Conservation (phyloP, 2,888 invertebrate genomes). For the Hybos culiciformis region DNA sequence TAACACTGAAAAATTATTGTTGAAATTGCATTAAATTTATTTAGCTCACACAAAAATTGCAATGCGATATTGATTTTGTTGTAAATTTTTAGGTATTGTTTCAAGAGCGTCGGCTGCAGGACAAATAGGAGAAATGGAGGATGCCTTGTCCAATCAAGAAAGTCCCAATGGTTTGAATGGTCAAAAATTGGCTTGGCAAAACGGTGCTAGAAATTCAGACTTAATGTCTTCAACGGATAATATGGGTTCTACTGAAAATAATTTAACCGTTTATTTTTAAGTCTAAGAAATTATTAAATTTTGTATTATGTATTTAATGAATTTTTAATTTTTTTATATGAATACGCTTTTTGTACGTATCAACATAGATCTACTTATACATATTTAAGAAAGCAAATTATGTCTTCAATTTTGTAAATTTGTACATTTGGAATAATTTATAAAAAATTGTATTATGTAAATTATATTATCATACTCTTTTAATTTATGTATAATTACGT, state of each 20-base stretch:
- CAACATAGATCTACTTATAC: no score
- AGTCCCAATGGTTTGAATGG: slow-evolving; percentile 43
- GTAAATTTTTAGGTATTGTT: slow-evolving; percentile 34
- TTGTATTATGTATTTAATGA: no score
- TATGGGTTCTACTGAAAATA: slow-evolving; percentile 40
- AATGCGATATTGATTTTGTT: not conserved
- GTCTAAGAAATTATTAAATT: not conserved
- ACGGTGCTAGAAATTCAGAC: slow-evolving; percentile 24
- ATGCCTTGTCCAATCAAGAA: slow-evolving; percentile 29
- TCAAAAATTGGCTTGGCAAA: slow-evolving; percentile 44
- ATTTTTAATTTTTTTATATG: no score
- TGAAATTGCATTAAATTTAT: no score
- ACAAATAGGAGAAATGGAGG: slow-evolving; percentile 35
- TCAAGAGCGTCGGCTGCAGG: slow-evolving; percentile 35
- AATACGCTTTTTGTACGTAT: no score
- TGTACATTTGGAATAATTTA: not conserved
- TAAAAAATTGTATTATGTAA: not conserved
- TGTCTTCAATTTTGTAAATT: not conserved
- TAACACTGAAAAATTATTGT: no score
- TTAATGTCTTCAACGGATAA: slow-evolving; percentile 27
- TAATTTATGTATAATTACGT: no score
- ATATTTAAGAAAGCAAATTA: not conserved
- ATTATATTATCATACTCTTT: no score
- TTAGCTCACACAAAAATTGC: no score
- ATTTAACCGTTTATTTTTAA: slow-evolving; percentile 45